Evolutionary conservation across 2,113 vertebrate species (phyloP), one percentile per base, ranked within the genome.

Genomic region (Galeopterus variegatus): DNA sequence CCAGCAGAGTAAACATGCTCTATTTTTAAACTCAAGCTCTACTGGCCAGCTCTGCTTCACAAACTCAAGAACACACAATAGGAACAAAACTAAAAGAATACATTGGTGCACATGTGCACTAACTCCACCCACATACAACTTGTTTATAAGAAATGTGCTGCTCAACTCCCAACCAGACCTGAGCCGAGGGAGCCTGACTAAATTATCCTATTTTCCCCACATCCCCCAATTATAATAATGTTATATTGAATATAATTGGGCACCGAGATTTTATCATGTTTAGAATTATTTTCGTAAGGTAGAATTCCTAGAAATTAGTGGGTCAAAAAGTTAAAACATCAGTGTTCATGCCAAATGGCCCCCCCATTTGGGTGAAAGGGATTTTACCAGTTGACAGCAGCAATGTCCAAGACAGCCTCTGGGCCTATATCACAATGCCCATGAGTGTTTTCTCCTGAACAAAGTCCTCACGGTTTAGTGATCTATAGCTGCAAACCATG

Each of bases 291-390:
- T 77, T 70, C 70, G 52, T 65, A 65, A n/a, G 85, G 50, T 14
- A 72, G 24, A 72, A 87, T 13, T 54, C 45, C 67, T 90, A 90
- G 81, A 83, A 93, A 60, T 67, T 56, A 60, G 2, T 45, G 23
- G n/a, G 23, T 58, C 76, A 33, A n/a, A 69, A 72, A 90, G 60
- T 56, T 41, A 56, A 86, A 94, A 88, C n/a, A 69, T 69, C 85
- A 85, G 23, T 1, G 10, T 48, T 79, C 26, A 23, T 54, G 26
- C 23, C 26, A 86, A 88, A 76, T 52, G 41, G 50, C 21, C 70
- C 56, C 75, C 12, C 9, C 12, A 18, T 36, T 62, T 19, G 28
- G n/a, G 13, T 36, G 41, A 50, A 33, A 81, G 3, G 33, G 54
- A 26, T 52, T 45, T 58, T 85, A 41, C 58, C 41, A 67, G 60